These are phyloP conservation scores for Dromius quadrimaculatus DNA, from an alignment of 2,888 invertebrate species.

Conservation along the genomic window DNA sequence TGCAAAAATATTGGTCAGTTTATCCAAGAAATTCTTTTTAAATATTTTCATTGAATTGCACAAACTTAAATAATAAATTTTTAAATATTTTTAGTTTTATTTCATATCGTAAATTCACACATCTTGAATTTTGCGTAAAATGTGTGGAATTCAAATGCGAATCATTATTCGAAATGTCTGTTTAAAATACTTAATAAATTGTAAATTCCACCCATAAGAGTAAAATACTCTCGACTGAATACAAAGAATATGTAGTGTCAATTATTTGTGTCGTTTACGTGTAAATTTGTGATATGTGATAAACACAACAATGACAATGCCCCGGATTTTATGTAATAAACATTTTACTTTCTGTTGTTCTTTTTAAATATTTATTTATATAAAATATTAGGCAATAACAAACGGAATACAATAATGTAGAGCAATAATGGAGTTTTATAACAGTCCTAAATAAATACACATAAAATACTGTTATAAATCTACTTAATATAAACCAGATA, in stretches of 20 bases:
- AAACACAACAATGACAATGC: conserved; percentile 44
- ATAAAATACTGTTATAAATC: conserved; percentile 13
- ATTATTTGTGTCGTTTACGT: conserved; percentile 50
- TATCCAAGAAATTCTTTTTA: no score
- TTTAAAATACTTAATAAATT: conserved; percentile 14
- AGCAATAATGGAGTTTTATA: conserved; percentile 52
- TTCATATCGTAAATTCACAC: no score
- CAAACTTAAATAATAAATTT: no score
- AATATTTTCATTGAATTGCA: no score
- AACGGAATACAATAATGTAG: conserved; percentile 49
- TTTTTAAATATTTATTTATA: conserved; percentile 51
- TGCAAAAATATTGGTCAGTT: no score
- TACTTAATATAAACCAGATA: conserved; percentile 6
- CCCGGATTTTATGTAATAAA: conserved; percentile 45
- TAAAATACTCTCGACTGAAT: conserved; percentile 43
- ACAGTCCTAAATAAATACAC: conserved; percentile 35
- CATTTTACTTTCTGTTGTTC: conserved; percentile 35
- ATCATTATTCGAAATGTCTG: background rate
- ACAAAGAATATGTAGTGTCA: conserved; percentile 48
- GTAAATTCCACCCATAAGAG: conserved; percentile 26
- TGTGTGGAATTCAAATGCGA: background rate
- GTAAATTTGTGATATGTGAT: conserved; percentile 52
- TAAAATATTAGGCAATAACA: conserved; percentile 44
- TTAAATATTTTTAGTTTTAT: no score
- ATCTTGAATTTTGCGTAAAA: no score